Evolutionary conservation across 2,113 vertebrate species (phyloP).

Genomic region (Mixornis gularis): DNA sequence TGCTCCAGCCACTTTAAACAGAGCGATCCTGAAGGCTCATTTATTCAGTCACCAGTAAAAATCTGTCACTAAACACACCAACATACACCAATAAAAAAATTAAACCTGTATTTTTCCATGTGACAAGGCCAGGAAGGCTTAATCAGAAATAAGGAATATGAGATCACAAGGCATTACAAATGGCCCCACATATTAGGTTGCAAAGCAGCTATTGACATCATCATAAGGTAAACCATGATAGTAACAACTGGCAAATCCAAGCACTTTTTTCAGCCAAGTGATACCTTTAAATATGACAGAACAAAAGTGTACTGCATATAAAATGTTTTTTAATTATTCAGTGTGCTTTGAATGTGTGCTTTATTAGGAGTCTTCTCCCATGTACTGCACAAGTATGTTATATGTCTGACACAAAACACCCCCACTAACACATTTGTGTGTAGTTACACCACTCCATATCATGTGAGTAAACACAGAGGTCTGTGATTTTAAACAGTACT

Average conservation of each 20-base stretch:
- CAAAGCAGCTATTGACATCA: slow-evolving; percentile 1
- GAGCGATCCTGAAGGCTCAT: not conserved
- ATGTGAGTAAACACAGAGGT: not conserved
- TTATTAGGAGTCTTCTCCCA: not conserved
- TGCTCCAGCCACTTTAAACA: not conserved
- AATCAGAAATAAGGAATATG: not conserved
- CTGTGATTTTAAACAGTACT: not conserved
- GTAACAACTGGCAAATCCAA: slow-evolving; percentile 15
- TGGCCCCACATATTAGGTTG: not conserved
- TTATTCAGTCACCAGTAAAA: slow-evolving; percentile 11
- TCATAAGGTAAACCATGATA: not conserved
- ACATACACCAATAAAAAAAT: not conserved
- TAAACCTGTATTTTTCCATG: not conserved
- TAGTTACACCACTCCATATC: not conserved
- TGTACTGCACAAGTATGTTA: not conserved
- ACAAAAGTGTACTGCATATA: not conserved
- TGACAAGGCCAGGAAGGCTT: not conserved
- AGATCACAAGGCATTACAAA: slow-evolving; percentile 1
- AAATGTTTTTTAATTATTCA: slow-evolving; percentile 16
- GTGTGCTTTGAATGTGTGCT: not conserved
- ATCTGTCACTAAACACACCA: not conserved
- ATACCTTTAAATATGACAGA: slow-evolving; percentile 10
- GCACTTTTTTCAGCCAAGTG: slow-evolving; percentile 2
- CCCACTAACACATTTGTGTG: not conserved
- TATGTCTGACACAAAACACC: not conserved